Conservation (phyloP, 2,888 invertebrate genomes). For the Iselma pallidipennis region DNA sequence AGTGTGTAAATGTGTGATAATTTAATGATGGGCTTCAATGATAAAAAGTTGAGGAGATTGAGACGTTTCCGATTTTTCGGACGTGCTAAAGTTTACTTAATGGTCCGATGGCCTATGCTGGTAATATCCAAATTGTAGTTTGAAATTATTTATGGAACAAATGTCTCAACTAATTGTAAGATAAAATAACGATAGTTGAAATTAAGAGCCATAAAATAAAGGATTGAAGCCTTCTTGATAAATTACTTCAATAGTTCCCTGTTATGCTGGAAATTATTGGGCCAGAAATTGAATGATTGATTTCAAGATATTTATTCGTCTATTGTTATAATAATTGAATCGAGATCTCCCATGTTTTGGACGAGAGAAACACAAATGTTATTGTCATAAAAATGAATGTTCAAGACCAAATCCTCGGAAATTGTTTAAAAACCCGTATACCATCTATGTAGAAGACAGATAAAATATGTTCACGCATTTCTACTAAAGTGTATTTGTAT, state of each 20-base stretch:
- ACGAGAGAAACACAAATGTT: background rate
- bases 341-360: background rate
- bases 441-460: conserved; percentile 5
- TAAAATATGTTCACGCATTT: conserved; percentile 18
- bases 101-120: conserved; percentile 65
- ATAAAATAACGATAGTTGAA: conserved; percentile 1
- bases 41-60: conserved; percentile 61
- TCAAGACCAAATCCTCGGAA: background rate
- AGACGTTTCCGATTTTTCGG: conserved; percentile 64
- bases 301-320: background rate
- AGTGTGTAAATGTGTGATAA: conserved; percentile 10
- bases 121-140: conserved; percentile 51
- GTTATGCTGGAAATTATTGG: background rate
- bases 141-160: background rate
- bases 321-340: background rate
- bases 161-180: background rate
- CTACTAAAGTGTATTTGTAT: conserved; percentile 10
- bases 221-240: background rate
- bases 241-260: background rate
- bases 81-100: conserved; percentile 64
- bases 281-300: background rate
- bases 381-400: conserved; percentile 6
- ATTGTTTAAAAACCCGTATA: conserved; percentile 3
- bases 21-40: conserved; percentile 56
- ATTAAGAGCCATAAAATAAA: conserved; percentile 5